Percentiles rank a stretch among this genome's conserved stretches.
phyloP scores from a whole-genome alignment of 2,797 vertebrate species.

The Coranthus polyacanthus region DNA sequence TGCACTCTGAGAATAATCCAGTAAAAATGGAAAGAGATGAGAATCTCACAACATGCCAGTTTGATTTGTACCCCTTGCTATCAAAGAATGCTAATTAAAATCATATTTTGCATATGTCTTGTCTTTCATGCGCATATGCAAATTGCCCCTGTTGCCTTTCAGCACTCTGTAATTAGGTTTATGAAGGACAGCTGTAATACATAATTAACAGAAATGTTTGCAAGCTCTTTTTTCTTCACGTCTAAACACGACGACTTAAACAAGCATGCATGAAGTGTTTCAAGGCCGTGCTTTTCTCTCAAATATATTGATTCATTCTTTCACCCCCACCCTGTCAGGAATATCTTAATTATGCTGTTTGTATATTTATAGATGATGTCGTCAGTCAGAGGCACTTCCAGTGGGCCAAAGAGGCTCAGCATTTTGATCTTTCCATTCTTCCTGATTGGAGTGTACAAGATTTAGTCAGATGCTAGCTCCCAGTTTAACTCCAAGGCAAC shows the following conservation, averaged over 20 bases:
- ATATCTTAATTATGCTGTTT: conserved; percentile 75
- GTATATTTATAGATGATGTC: conserved; percentile 73
- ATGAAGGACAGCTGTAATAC: conserved; percentile 99
- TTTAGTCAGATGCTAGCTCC: conserved; percentile 63
- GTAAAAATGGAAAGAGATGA: conserved; percentile 85
- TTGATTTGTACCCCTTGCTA: conserved; percentile 96
- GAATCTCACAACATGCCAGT: conserved; percentile 94
- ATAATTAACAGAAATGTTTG: conserved; percentile 99
- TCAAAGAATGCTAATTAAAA: conserved; percentile 98
- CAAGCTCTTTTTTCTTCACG: conserved; percentile 84
- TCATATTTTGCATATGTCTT: conserved; percentile 97
- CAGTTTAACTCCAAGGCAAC: conserved; percentile 74
- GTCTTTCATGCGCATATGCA: conserved; percentile 97
- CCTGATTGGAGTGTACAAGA: conserved; percentile 62
- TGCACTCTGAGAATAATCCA: conserved; percentile 88
- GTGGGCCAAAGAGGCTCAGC: conserved; percentile 42
- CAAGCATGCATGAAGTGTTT: conserved; percentile 78
- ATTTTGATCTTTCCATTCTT: conserved; percentile 71
- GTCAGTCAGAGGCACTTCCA: conserved; percentile 67
- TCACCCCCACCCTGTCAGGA: conserved; percentile 41
- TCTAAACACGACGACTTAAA: conserved; percentile 87
- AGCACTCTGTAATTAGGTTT: conserved; percentile 99
- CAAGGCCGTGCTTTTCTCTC: conserved; percentile 60
- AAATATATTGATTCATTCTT: conserved; percentile 69
- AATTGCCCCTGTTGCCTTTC: conserved; percentile 95